phyloP scores from a whole-genome alignment of 2,113 vertebrate genomes.

The Lamprotornis superbus region DNA sequence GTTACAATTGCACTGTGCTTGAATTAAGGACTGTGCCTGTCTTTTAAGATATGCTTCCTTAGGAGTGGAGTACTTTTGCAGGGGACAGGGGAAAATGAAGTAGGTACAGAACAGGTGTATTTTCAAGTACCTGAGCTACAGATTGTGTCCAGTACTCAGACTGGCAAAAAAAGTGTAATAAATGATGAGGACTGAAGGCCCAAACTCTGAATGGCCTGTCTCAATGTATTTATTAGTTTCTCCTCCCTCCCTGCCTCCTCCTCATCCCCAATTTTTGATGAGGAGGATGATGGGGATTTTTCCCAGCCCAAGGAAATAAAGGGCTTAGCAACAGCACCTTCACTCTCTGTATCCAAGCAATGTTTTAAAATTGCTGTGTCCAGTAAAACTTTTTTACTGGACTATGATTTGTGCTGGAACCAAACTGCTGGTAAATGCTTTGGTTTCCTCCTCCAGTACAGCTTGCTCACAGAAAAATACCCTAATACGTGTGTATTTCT shows the following conservation, averaged over 20 bases:
- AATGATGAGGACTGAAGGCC: neutral
- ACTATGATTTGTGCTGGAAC: neutral
- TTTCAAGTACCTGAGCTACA: neutral
- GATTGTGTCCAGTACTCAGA: neutral
- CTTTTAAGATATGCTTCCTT: neutral
- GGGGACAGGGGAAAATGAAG: neutral
- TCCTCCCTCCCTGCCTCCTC: neutral
- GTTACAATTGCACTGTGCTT: conserved; percentile 19
- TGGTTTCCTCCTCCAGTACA: neutral
- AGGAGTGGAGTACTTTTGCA: neutral
- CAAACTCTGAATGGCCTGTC: neutral
- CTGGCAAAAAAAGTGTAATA: neutral
- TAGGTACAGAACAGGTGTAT: neutral
- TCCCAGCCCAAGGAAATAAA: neutral
- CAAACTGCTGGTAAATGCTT: neutral
- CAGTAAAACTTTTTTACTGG: conserved; percentile 24
- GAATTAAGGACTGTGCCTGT: neutral
- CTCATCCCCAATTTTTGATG: neutral
- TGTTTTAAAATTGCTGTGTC: conserved; percentile 8
- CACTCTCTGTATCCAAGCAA: neutral
- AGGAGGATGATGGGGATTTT: neutral
- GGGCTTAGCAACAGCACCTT: neutral
- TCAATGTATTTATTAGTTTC: conserved; percentile 6
- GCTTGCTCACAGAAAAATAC: neutral
- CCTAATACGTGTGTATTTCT: neutral